These are phyloP conservation scores for Zootoca vivipara DNA, from an alignment of 2,113 vertebrate species.

Conservation along the genomic window DNA sequence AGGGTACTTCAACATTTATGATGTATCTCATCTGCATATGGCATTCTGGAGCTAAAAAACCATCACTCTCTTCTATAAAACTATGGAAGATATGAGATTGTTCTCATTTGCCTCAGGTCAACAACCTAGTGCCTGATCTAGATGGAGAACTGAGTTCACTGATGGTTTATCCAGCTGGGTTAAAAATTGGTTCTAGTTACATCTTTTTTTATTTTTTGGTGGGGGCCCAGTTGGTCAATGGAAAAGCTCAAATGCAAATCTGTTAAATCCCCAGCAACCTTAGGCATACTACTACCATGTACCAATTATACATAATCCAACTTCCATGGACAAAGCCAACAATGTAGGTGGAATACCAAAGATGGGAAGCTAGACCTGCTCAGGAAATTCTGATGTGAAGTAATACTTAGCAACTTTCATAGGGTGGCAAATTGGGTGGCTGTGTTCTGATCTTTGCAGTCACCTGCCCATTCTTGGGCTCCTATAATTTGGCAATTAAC, in stretches of 20 bases:
- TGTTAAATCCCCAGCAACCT: too few species aligned
- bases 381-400: neutral
- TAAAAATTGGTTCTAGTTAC: neutral
- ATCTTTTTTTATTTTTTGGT: neutral
- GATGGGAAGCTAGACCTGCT: neutral
- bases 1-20: neutral
- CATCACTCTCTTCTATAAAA: neutral
- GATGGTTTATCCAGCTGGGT: too few species aligned
- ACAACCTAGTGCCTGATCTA: too few species aligned
- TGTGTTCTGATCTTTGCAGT: slow-evolving; percentile 35
- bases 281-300: neutral
- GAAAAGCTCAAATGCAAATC: neutral
- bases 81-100: too few species aligned
- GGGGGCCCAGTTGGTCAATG: neutral
- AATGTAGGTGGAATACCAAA: neutral
- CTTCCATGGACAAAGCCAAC: neutral
- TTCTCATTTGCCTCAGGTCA: too few species aligned
- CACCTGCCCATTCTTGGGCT: slow-evolving; percentile 55
- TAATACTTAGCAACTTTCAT: slow-evolving; percentile 5
- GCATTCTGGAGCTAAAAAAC: neutral
- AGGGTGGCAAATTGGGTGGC: neutral
- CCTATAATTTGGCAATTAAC: slow-evolving; percentile 66
- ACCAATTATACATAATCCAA: slow-evolving; percentile 4
- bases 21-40: neutral
- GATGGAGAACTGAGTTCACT: neutral